These are phyloP conservation scores for Valencia hispanica DNA, from an alignment of 2,797 vertebrate species.

Conservation along the genomic window DNA sequence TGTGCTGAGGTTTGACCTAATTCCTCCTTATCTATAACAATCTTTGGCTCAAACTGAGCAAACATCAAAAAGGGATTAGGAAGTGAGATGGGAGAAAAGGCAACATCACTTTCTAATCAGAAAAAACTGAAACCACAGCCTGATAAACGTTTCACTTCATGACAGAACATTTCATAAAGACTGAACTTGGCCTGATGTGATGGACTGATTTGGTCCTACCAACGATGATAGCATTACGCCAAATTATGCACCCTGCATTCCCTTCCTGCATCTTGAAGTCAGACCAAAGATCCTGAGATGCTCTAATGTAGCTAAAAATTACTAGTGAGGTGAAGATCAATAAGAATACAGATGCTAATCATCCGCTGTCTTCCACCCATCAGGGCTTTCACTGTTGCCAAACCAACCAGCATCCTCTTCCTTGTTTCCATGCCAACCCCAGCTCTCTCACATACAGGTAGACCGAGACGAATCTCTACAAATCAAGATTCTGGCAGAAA, in stretches of 20 bases:
- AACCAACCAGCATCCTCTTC: conserved; percentile 22
- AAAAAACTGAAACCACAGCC: neutral
- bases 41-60: conserved; percentile 35
- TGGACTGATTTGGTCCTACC: neutral
- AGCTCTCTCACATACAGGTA: conserved; percentile 28
- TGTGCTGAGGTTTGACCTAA: conserved; percentile 57
- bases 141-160: too few species aligned
- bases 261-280: neutral
- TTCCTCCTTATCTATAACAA: conserved; percentile 47
- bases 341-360: conserved; percentile 3
- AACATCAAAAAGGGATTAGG: conserved; percentile 15
- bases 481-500: conserved; percentile 23
- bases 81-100: conserved; percentile 9
- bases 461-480: conserved; percentile 17
- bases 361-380: conserved; percentile 7
- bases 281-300: neutral
- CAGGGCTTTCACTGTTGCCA: conserved; percentile 18
- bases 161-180: neutral
- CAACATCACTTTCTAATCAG: conserved; percentile 6
- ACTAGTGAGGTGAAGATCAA: neutral
- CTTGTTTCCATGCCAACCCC: conserved; percentile 58
- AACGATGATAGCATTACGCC: neutral
- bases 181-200: neutral
- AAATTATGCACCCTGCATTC: too few species aligned
- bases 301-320: neutral